Evolutionary conservation across 2,113 vertebrate genomes (phyloP), one percentile per base, ranked within the genome.

Genomic region (Stictonetta naevosa): DNA sequence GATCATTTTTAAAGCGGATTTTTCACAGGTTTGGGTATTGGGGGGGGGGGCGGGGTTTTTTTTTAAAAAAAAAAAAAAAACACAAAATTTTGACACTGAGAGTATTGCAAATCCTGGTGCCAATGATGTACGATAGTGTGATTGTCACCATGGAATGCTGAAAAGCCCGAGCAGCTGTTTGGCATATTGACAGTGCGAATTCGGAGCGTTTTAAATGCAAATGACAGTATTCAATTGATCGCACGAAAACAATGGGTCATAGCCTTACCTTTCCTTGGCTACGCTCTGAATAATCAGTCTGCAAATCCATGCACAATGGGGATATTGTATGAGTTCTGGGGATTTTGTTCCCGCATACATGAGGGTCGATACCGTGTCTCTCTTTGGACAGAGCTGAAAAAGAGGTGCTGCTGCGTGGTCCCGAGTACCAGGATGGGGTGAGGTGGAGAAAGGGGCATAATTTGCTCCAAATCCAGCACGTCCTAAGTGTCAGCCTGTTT

Each of bases 101-200:
- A 97, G 97, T 98, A 98, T 98, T 98, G 97, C 97, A 98, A 96
- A 97, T 97, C 96, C 97, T 98, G 96, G 97, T 98, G 97, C 97
- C 95, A 94, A 94, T 98, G 97, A 98, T 90, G 96, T 98, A 97
- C 80, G 83, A 94, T 97, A 97, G 97, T 97, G 98, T 97, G 97
- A 97, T 97, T 98, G 98, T 98, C 97, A 97, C 98, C 97, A 98
- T 83, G 97, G 97, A 98, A 98, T 97, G 97, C 96, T 98, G 97
- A 98, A 97, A 97, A 98, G 97, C 92, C 96, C 92, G 97, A 98
- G 97, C 98, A 98, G 98, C 98, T 98, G 98, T 98, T 98, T 98
- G 98, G 97, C 98, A 98, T 97, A 95, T 96, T 91, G 97, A 90
- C 97, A 97, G 94, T 97, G 97, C 71, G 96, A 97, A 97, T 97